Percentiles rank a stretch among this genome's conserved stretches.
phyloP scores from a whole-genome alignment of 2,888 invertebrate species.

The Busseola fusca region DNA sequence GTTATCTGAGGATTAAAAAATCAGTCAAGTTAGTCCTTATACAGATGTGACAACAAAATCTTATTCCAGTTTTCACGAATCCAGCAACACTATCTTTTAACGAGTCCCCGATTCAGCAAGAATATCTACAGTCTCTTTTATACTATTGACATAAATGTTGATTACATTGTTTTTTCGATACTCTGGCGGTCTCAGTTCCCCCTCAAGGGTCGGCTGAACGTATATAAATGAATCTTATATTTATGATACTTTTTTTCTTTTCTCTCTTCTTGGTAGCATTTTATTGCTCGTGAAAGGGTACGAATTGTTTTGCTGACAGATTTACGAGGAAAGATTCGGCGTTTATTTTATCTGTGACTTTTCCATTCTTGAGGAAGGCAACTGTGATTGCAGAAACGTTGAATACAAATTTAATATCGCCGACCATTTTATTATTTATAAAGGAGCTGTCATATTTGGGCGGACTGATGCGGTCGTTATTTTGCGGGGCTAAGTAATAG shows the following conservation, averaged over 20 bases:
- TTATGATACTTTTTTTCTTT: conserved; percentile 87
- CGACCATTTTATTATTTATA: conserved; percentile 67
- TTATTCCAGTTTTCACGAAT: conserved; percentile 18
- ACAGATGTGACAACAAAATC: neutral
- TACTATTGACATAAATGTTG: conserved; percentile 64
- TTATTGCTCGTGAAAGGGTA: conserved; percentile 89
- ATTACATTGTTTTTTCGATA: conserved; percentile 74
- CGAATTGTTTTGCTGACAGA: conserved; percentile 89
- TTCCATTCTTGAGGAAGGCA: conserved; percentile 74
- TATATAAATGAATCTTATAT: conserved; percentile 89
- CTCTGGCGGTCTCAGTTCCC: conserved; percentile 74
- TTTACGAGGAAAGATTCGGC: conserved; percentile 88
- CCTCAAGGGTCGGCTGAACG: conserved; percentile 83
- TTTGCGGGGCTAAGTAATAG: conserved; percentile 47
- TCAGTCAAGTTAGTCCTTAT: neutral
- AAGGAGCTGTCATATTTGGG: conserved; percentile 50
- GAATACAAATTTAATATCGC: conserved; percentile 70
- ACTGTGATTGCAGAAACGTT: conserved; percentile 71
- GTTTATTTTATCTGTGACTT: conserved; percentile 85
- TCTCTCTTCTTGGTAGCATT: conserved; percentile 86
- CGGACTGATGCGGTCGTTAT: conserved; percentile 45
- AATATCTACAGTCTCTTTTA: conserved; percentile 55
- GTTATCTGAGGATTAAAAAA: neutral
- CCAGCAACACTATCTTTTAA: conserved; percentile 40
- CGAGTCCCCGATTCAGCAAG: conserved; percentile 44